Percentiles rank a stretch among this genome's conserved stretches.
Evolutionary conservation across 2,888 invertebrate genomes (phyloP).

Genomic region (Poecilus cupreus): DNA sequence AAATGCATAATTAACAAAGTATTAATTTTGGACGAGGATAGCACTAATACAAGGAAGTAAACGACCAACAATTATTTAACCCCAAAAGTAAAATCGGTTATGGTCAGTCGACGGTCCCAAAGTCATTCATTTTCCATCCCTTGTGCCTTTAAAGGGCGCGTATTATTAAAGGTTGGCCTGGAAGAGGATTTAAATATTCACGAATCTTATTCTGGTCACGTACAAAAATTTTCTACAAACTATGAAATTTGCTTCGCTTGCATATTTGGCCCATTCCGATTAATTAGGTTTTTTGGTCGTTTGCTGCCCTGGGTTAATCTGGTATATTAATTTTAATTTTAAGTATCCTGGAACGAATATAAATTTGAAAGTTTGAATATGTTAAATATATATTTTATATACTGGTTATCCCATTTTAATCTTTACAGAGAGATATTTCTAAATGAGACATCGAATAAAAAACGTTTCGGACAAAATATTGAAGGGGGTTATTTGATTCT

Average conservation of each 20-base stretch:
- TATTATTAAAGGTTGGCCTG: constrained; percentile 20
- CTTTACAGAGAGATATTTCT: too few relatives aligned
- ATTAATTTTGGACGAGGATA: not conserved
- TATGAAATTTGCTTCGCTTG: not conserved
- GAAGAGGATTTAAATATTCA: constrained; percentile 14
- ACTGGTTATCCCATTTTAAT: too few relatives aligned
- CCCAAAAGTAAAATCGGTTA: not conserved
- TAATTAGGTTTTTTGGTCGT: constrained; percentile 29
- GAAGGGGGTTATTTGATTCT: too few relatives aligned
- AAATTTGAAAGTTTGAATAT: too few relatives aligned
- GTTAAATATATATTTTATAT: too few relatives aligned
- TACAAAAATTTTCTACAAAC: constrained; percentile 14
- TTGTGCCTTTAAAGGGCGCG: not conserved
- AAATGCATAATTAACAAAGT: not conserved
- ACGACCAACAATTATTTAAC: constrained; percentile 21
- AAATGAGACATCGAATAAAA: too few relatives aligned
- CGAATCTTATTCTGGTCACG: constrained; percentile 20
- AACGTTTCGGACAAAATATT: too few relatives aligned
- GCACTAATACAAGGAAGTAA: not conserved
- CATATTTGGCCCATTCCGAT: constrained; percentile 8
- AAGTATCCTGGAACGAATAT: not conserved
- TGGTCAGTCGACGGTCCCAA: not conserved
- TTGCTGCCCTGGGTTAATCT: not conserved
- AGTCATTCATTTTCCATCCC: not conserved
- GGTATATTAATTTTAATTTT: not conserved